Evolutionary conservation across 1,140 invertebrate species (phyloP), one percentile per base, ranked within the genome.

Genomic region (Protaetia brevitarsis): DNA sequence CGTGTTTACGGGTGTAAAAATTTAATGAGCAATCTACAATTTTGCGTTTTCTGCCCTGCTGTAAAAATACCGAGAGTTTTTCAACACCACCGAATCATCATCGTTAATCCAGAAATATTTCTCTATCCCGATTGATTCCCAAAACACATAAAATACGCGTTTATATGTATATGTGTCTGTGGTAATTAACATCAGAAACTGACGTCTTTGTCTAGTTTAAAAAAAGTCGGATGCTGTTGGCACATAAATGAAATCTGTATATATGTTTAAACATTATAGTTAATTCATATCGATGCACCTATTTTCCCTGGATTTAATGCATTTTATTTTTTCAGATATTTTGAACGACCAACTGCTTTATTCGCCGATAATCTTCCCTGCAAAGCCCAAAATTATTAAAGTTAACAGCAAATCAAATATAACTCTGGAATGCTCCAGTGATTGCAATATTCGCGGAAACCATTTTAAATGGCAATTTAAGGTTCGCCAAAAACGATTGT

Each of bases 271-370:
- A n/a, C n/a, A n/a, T n/a, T n/a, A n/a, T n/a, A n/a, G n/a, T n/a
- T n/a, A n/a, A n/a, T n/a, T n/a, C n/a, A n/a, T n/a, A n/a, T n/a
- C n/a, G n/a, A n/a, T n/a, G n/a, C n/a, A n/a, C n/a, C n/a, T n/a
- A n/a, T n/a, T n/a, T n/a, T n/a, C n/a, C n/a, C n/a, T n/a, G n/a
- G n/a, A n/a, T n/a, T n/a, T n/a, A n/a, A n/a, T n/a, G n/a, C 16
- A 36, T 36, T 0, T 51, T 51, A n/a, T 51, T 51, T n/a, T 51
- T 51, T 13, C 41, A 51, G 41, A 45, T 45, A 51, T 51, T 51
- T 51, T 51, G 41, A 19, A 51, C 11, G 41, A 51, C 16, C 41
- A 51, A 51, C 16, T 19, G 16, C 4, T 51, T 21, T 51, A 51
- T 51, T 23, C 8, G 5, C 16, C 41, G 8, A 23, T 23, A 19